Evolutionary conservation across 2,113 vertebrate genomes (phyloP), one percentile per base, ranked within the genome.

Genomic region (Hoplias malabaricus): DNA sequence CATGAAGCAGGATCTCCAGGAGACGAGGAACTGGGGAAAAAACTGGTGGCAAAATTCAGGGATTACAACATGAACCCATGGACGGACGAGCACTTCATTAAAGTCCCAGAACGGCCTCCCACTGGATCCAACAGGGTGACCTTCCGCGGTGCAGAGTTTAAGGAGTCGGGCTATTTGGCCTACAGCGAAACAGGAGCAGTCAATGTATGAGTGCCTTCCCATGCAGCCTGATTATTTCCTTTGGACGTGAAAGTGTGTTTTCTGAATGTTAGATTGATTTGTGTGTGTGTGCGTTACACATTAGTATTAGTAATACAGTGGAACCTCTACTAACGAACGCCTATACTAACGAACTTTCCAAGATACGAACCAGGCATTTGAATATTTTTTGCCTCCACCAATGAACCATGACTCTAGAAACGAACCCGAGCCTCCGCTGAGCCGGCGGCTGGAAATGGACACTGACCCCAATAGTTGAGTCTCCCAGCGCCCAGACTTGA

Each of bases 31-130:
- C 61, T 92, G 29, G 93, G 82, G 1, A 75, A 62, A 46, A 75
- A 86, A 40, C 69, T 98, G 40, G 23, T 91, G 3, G 67, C 74
- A 0, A 85, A 82, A 33, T 96, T 98, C 7, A 81, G 6, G 5
- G 70, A 27, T 0, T 89, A 86, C 2, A 65, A 14, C 61, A 77
- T 98, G 87, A 85, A 81, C 0, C 85, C 90, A 46, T 99, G 98
- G 98, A 89, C 82, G 0, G 93, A 98, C 65, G 91, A 95, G 79
- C 91, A 98, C 83, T 97, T 90, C 31, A 82, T 99, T 14, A 94
- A 87, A 81, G 83, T 98, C 76, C 95, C 96, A 68, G 88, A 90
- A 1, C 86, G 88, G 4, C 11, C 62, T 11, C 50, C 79, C 14
- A 73, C 0, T 59, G 67, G 67, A 13, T 4, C n/a, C 2, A 93